Conservation (phyloP, 2,888 invertebrate genomes). For the Mythimna loreyi region DNA sequence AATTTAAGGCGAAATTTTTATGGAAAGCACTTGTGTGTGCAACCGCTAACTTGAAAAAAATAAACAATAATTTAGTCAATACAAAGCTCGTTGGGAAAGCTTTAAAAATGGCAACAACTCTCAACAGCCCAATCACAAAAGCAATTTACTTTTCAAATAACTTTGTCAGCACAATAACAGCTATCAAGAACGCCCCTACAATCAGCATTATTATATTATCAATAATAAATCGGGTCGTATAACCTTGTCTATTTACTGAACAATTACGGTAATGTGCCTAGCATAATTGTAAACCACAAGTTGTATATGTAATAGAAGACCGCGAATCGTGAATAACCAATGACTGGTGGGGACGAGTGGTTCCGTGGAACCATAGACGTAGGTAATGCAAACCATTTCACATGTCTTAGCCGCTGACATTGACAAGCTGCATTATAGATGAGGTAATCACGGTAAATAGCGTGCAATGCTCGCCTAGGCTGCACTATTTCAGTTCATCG, state of each 20-base stretch:
- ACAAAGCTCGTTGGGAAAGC: not conserved
- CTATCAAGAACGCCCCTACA: slow-evolving; percentile 25
- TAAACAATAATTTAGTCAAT: not conserved
- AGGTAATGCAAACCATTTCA: slow-evolving; percentile 51
- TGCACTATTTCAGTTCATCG: slow-evolving; percentile 47
- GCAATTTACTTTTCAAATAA: slow-evolving; percentile 37
- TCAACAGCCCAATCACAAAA: slow-evolving; percentile 17
- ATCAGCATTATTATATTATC: slow-evolving; percentile 33
- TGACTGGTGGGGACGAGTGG: slow-evolving; percentile 27
- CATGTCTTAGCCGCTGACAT: slow-evolving; percentile 66
- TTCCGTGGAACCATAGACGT: slow-evolving; percentile 50
- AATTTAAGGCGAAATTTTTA: not conserved
- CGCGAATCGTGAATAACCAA: slow-evolving; percentile 62
- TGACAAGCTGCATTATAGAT: slow-evolving; percentile 76
- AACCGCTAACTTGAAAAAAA: no score
- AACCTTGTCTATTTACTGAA: slow-evolving; percentile 37
- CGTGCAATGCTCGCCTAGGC: slow-evolving; percentile 50
- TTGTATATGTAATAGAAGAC: slow-evolving; percentile 47
- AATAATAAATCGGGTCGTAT: slow-evolving; percentile 47
- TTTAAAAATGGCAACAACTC: slow-evolving; percentile 29
- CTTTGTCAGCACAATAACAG: slow-evolving; percentile 45
- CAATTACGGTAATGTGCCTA: slow-evolving; percentile 27
- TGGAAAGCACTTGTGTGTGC: no score
- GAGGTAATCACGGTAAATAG: slow-evolving; percentile 63
- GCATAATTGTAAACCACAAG: slow-evolving; percentile 36